Base-by-base conservation (phyloP, 2,797 vertebrate species). In the Percopsis omiscomaycus region DNA sequence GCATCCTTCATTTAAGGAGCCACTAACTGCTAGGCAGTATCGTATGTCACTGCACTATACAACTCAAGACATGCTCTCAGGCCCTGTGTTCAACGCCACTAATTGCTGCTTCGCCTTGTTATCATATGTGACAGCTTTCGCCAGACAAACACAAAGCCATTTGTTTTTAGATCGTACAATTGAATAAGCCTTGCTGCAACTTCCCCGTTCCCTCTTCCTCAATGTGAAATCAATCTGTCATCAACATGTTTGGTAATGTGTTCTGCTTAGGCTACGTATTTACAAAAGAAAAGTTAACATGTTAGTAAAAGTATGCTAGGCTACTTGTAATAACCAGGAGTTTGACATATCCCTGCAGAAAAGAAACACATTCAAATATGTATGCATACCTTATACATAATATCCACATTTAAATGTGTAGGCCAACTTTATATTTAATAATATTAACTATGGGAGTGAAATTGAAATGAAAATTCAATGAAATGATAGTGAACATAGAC, bases 21-120 rank as follows among this genome's bases (percentile, higher is more conserved):
- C 14, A 3, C 68, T 29, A 65, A 71, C 59, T 57, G 48, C 55
- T 55, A 3, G 66, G 57, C 69, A 55, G 61, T 68, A 79, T 81
- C 65, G 72, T 62, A 79, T 70, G 66, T 72, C 66, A 72, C 15
- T 46, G 73, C 11, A 0, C 70, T 57, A 54, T 13, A 11, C 49
- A 66, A 53, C 14, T 8, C 60, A 22, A 71, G 47, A 67, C 63
- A 64, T 61, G 15, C 65, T 59, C 71, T 58, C n/a, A 53, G 49
- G 14, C 64, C 50, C 66, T 70, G 53, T 56, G 59, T 78, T 53
- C 59, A 13, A 63, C 51, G 57, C 59, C 54, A 54, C 73, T 71
- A 84, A 89, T 84, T 82, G 80, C 70, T 68, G 51, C 56, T 45
- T 59, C 12, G 32, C 47, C 3, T 0, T 83, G 75, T 78, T 85